phyloP scores from a whole-genome alignment of 2,797 vertebrate species.

The Poliocrania exsul region DNA sequence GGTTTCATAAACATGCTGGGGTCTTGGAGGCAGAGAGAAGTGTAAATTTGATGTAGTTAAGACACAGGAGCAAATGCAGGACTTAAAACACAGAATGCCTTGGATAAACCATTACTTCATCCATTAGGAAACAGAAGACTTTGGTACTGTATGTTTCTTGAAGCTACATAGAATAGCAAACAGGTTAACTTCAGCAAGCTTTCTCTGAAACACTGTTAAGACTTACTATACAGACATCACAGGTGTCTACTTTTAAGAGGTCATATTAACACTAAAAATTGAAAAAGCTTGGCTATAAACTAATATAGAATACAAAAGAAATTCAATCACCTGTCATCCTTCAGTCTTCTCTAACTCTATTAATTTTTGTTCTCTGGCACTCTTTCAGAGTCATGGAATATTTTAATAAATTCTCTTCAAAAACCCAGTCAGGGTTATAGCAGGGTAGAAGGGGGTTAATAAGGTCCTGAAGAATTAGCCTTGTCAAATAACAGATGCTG shows the following conservation, averaged over 20 bases:
- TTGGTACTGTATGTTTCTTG: background rate
- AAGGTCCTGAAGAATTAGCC: background rate
- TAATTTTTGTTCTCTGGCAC: background rate
- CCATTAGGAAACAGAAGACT: background rate
- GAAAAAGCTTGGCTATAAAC: background rate
- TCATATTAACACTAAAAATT: background rate
- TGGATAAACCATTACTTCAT: background rate
- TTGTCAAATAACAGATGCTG: slow-evolving; percentile 13
- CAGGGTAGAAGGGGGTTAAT: background rate
- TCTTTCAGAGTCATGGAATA: background rate
- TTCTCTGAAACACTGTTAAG: background rate
- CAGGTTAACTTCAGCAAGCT: background rate
- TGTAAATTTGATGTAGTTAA: background rate
- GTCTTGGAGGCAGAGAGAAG: background rate
- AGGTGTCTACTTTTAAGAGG: background rate
- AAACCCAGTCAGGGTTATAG: background rate
- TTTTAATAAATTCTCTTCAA: background rate
- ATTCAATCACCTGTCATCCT: background rate
- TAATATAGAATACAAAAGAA: background rate
- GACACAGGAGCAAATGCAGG: background rate
- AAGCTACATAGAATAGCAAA: background rate
- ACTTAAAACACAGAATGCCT: background rate
- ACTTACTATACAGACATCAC: background rate
- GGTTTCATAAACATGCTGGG: background rate
- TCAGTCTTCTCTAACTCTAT: background rate